These are phyloP conservation scores for Tiphia femorata DNA, from an alignment of 2,888 invertebrate genomes.

Conservation along the genomic window DNA sequence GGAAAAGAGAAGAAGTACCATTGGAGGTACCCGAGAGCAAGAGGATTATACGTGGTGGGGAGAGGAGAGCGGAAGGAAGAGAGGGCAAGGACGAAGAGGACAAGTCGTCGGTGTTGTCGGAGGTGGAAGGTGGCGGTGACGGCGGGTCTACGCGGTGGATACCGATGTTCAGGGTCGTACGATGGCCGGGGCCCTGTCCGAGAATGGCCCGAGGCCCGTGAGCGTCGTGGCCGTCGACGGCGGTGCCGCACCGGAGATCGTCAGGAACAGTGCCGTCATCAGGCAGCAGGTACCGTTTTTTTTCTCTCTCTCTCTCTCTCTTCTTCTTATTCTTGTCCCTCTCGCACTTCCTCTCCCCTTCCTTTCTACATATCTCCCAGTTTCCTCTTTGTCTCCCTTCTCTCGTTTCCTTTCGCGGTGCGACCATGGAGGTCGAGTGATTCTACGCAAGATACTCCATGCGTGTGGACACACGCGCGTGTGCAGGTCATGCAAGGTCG, in stretches of 20 bases:
- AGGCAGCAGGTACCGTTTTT: constrained; percentile 26
- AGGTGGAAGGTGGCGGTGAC: constrained; percentile 16
- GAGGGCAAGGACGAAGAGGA: not conserved
- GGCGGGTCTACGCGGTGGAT: constrained; percentile 34
- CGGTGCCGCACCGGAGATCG: constrained; percentile 36
- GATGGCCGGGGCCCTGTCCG: constrained; percentile 66
- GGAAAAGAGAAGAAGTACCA: not conserved
- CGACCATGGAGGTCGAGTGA: too few species aligned
- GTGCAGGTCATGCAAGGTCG: too few species aligned
- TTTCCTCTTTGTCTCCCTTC: not conserved
- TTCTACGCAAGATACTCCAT: too few species aligned
- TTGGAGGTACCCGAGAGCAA: not conserved
- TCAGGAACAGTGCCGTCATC: constrained; percentile 20
- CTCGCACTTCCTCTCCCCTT: not conserved
- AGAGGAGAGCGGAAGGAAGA: not conserved
- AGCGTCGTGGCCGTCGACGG: constrained; percentile 63
- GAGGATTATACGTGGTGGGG: not conserved
- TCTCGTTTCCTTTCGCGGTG: too few species aligned
- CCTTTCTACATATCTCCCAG: not conserved
- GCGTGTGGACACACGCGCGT: too few species aligned
- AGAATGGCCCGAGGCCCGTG: constrained; percentile 66
- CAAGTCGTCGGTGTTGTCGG: too few species aligned
- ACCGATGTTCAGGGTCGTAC: constrained; percentile 59
- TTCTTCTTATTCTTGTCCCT: not conserved
- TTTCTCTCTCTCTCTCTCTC: not conserved